Base-by-base conservation (phyloP, 2,888 invertebrate genomes). In the Tinea pellionella region DNA sequence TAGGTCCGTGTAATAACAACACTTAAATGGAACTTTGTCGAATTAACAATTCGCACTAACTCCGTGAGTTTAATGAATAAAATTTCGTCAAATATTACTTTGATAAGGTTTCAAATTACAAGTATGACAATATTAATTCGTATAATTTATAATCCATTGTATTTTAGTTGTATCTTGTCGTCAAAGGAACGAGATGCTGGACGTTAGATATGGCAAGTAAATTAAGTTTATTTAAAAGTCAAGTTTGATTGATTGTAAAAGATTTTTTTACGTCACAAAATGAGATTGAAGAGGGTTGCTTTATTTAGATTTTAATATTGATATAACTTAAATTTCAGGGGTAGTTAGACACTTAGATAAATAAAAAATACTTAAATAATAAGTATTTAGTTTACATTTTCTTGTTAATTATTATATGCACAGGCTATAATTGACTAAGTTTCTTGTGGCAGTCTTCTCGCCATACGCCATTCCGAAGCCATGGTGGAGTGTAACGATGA, bases 91-190 rank as follows among this genome's bases (percentile, higher is more conserved):
- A 7, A 4, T 16, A 11, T 53, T 18, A 53, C 4, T 12, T 9
- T 24, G 53, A 18, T 24, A 53, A 24, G 24, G 53, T 53, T 53
- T 12, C 24, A 53, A 19, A n/a, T 53, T 53, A 2, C 15, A 59
- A 59, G 13, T 30, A 59, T 47, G 24, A 42, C 59, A 51, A 59
- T 59, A 59, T 59, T 47, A 51, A 59, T 59, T 43, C 15, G 11
- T 12, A 16, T 8, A 47, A 59, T 59, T 59, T 59, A 51, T 47
- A 59, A 51, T 30, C 18, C 18, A 51, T 59, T 59, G 59, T 59
- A 9, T 9, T n/a, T 42, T 42, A 24, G 16, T 30, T 30, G 29
- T 42, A 30, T 42, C 51, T 30, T 59, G 59, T 59, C 51, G 51
- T 43, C 47, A 43, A 57, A 29, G 11, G 57, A 53, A 53, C 18